Conservation (phyloP, 2,113 vertebrate genomes). For the Acanthisitta chloris region DNA sequence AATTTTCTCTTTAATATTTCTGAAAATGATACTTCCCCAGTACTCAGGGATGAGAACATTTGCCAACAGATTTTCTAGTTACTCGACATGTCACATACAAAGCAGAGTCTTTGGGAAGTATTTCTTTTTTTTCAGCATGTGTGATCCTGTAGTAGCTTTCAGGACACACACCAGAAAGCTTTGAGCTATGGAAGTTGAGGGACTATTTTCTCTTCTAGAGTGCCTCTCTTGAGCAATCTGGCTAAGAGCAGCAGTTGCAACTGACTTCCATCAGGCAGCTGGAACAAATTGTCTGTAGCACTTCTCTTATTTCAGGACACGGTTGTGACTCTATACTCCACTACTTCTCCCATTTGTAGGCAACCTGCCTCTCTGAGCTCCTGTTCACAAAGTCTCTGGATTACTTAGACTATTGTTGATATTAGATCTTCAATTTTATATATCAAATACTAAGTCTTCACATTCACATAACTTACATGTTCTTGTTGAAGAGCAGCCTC, state of each 20-base stretch:
- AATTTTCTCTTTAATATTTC: background rate
- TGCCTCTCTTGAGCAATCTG: background rate
- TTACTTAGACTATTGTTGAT: background rate
- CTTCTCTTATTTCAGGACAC: background rate
- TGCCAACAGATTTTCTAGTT: background rate
- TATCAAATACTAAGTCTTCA: background rate
- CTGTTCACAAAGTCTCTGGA: background rate
- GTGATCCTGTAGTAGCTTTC: background rate
- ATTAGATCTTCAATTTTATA: background rate
- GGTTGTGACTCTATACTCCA: background rate
- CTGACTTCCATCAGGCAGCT: background rate
- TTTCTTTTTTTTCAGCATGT: background rate
- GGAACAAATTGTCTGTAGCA: background rate
- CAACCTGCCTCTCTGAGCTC: background rate
- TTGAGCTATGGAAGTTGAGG: background rate
- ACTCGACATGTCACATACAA: accelerated
- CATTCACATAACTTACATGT: background rate
- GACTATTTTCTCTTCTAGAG: background rate
- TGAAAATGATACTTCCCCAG: background rate
- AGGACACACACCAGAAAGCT: background rate
- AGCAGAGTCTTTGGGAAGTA: background rate
- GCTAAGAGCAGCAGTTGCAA: background rate
- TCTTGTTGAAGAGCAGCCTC: background rate
- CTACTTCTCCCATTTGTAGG: background rate
- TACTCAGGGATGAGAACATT: background rate